Base-by-base conservation (phyloP, 2,797 vertebrate genomes). In the Helostoma temminkii region DNA sequence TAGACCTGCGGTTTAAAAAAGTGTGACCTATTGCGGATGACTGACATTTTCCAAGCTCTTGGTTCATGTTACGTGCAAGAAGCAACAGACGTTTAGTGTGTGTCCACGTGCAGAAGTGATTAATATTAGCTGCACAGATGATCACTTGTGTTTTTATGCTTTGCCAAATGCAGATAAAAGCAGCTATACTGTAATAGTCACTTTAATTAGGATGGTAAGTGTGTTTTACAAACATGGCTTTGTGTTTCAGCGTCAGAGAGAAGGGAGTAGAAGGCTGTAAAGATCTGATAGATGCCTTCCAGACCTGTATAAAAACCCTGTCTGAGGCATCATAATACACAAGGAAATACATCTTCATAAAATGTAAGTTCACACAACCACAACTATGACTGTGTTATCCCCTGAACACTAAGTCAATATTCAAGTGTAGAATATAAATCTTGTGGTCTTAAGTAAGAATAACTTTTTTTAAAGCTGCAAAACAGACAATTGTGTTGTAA, bases 231-330 rank as follows among this genome's bases (percentile, higher is more conserved):
- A 67, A 54, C 58, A 3, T 52, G 28, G 2, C 7, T 81, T 45
- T 88, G 54, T 88, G 54, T 90, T 87, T 56, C 78, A 93, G 93
- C 84, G 76, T 94, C 73, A 91, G 76, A 81, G 81, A 87, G 60
- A 92, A 91, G 55, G 83, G 87, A 41, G 78, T 25, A 2, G 86
- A 90, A 42, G 56, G 9, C 65, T 94, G 93, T 69, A 91, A 85
- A 84, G 89, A 93, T 69, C 85, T 94, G 34, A 84, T 94, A 9
- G 90, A 94, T 64, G 92, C 93, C 30, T 93, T 94, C 55, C 87
- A 93, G 74, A 84, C 81, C 46, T 94, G 93, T 65, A 45, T 93
- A 72, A 94, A 89, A 63, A 92, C 91, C 6, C 82, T 91, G 7
- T 90, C 91, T 11, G 87, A 91, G 48, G 79, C 85, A 32, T 87